Evolutionary conservation across 1,140 invertebrate genomes (phyloP), one percentile per base, ranked within the genome.

Genomic region (Amyelois transitella): DNA sequence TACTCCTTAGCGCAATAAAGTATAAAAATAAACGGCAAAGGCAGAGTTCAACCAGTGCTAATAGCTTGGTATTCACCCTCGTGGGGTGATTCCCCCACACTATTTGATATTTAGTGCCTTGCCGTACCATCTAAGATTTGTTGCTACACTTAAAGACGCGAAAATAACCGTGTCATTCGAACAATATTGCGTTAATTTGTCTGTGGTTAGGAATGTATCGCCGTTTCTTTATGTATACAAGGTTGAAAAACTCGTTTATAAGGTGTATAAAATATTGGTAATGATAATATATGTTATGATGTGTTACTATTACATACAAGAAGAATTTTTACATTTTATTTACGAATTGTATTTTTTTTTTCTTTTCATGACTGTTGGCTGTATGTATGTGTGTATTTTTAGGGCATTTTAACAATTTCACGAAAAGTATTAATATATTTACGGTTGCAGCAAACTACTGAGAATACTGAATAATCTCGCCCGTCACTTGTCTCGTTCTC

Each of bases 121-220:
- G 77, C 75, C 69, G 81, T 86, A 81, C 79, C 79, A 86, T 82
- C 82, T 85, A 70, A 83, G 78, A 86, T 81, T 83, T 83, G 73
- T 82, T 72, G 63, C 61, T 70, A 66, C 75, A 79, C 71, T 79
- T 76, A 73, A 64, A 62, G 60, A 74, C 56, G 53, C 54, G 50
- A 65, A 69, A 72, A 75, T 72, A 75, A 76, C 60, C 70, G 55
- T 72, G 69, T 72, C 69, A 71, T 67, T 73, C 51, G 60, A 64
- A 75, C 57, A 62, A 67, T 72, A 75, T 69, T 68, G 69, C 58
- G 60, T 51, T 64, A 75, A 81, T 81, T 73, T 78, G 72, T 80
- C 60, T 62, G 53, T 58, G 56, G 57, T 45, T 64, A 25, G 51
- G 54, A 64, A 45, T n/a, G n/a, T n/a, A n/a, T n/a, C n/a, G n/a